Evolutionary conservation across 2,888 invertebrate genomes (phyloP), one percentile per base, ranked within the genome.

Genomic region (Thera britannica): DNA sequence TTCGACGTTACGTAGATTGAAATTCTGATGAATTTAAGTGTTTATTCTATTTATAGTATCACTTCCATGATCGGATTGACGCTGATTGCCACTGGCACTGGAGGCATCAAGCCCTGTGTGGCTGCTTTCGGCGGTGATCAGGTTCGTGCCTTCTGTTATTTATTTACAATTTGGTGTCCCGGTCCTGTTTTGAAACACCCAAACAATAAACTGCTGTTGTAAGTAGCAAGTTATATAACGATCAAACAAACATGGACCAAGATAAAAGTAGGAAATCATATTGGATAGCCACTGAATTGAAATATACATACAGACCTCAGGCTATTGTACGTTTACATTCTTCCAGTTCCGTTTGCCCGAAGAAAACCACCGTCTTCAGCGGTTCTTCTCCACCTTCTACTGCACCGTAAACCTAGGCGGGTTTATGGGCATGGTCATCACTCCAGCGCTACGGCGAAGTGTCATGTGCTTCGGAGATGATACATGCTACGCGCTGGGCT

Each of bases 111-210:
- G 80, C 97, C 98, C 0, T 98, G 97, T 81, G 97, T 98, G 0
- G 96, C 97, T 7, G 97, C 97, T 0, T 98, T 98, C 83, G 98
- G 97, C 2, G 98, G 97, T 3, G 98, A 98, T 83, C 97, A 97
- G 92, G 93, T 93, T 34, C 34, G 9, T 63, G 12, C n/a, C 44
- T 44, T 44, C 9, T 36, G 1, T n/a, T 41, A 6, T 35, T 41
- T 58, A 44, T 54, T 41, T 36, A 5, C 11, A 2, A 5, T 58
- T 49, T 61, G 34, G 11, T 36, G 11, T 55, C 3, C 55, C 35
- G 36, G 55, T 38, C 38, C 38, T 5, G 38, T 38, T 38, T 38
- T 38, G 6, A 6, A 38, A 38, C 38, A 6, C 38, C 6, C 6
- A 38, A 23, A 23, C 23, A 23, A 23, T 23, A 1, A 23, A 0